Base-by-base conservation (phyloP, 64 coral and sea anemone species). In the Montipora foliosa region DNA sequence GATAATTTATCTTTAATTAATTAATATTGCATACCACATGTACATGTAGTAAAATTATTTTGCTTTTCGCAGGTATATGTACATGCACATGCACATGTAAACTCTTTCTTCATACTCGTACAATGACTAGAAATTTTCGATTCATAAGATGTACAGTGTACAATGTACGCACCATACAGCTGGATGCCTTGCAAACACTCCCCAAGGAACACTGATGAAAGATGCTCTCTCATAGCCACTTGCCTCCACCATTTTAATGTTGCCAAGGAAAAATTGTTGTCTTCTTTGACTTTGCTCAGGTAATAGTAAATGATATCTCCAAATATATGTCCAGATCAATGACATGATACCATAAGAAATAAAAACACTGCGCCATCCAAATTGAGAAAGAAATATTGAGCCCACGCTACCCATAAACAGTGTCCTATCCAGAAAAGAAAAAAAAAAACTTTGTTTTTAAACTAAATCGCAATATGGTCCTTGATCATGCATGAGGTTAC, bases 351-450 rank as follows among this genome's bases (percentile, higher is more conserved):
- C 95, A 74, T 94, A 89, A 11, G 78, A 50, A 8, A 97, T 76
- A 24, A 97, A 97, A 0, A 97, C 95, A 88, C 92, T 97, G 67
- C 86, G 89, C 95, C 95, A 97, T 45, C 93, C 93, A 75, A 92
- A 87, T 10, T 91, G 44, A 15, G 81, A 69, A 16, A 97, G 89
- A 47, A 97, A 87, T 81, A 94, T 72, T 21, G 95, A 97, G 1
- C 95, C 95, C 74, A 90, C 61, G n/a, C 93, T 94, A 6, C 95
- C 95, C 78, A 94, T 91, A 10, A 94, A 80, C 76, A 97, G 85
- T 4, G 95, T 97, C 17, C 95, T 95, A 67, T 74, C 72, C 57
- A 6, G 87, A 74, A 60, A 81, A 89, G 0, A 75, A 82, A 68
- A 15, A 68, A 15, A 45, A 70, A 66, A 46, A 46, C 17, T 75